Conservation (phyloP, 2,797 vertebrate genomes). For the Distichodus sexfasciatus region DNA sequence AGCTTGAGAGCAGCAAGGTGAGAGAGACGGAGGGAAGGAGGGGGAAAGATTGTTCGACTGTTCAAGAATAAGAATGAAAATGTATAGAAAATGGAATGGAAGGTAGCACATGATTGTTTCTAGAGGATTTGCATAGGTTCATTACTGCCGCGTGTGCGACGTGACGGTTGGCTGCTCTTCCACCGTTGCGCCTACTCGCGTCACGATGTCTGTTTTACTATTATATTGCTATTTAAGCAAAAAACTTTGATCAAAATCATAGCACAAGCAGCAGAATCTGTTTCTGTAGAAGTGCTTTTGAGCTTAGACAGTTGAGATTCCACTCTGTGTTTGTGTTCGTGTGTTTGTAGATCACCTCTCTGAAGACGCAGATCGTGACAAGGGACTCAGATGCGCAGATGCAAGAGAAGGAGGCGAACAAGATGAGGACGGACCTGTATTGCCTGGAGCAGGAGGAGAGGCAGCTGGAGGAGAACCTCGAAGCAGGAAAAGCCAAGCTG, state of each 20-base stretch:
- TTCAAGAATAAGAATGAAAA: neutral
- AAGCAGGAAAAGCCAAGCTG: slow-evolving; percentile 85
- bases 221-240: too few species aligned
- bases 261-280: too few species aligned
- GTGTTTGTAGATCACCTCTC: slow-evolving; percentile 81
- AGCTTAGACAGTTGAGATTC: too few species aligned
- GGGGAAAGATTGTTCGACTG: neutral
- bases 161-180: too few species aligned
- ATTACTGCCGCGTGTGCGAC: too few species aligned
- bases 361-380: slow-evolving; percentile 90
- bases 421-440: slow-evolving; percentile 83
- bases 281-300: too few species aligned
- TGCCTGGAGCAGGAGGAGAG: slow-evolving; percentile 90
- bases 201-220: too few species aligned
- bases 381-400: slow-evolving; percentile 85
- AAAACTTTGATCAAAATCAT: too few species aligned
- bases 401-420: slow-evolving; percentile 87
- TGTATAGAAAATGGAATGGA: neutral
- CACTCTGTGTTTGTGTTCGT: neutral
- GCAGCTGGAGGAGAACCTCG: slow-evolving; percentile 88
- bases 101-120: neutral
- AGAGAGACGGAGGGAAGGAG: neutral
- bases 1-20: slow-evolving; percentile 82
- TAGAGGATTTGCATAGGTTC: too few species aligned
- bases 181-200: too few species aligned